Evolutionary conservation across 2,113 vertebrate genomes (phyloP).

Genomic region (Oenanthe melanoleuca): DNA sequence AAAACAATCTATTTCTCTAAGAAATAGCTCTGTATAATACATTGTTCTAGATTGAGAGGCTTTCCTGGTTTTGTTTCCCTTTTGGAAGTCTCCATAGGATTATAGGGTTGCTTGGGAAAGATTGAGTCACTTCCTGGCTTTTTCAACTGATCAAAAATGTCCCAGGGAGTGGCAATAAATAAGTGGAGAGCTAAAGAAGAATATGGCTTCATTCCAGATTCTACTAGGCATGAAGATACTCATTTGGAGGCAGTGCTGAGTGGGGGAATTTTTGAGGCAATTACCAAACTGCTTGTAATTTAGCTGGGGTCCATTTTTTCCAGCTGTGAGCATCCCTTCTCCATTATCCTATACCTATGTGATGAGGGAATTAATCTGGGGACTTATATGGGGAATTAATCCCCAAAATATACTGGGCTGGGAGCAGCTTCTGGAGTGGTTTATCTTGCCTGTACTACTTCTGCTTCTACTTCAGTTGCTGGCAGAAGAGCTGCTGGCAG

Average conservation of each 20-base stretch:
- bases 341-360: fast-evolving
- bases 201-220: background rate
- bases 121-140: conserved; percentile 77
- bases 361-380: background rate
- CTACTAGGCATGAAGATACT: background rate
- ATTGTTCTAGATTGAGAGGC: conserved; percentile 52
- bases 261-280: background rate
- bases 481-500: background rate
- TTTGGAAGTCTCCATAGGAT: conserved; percentile 35
- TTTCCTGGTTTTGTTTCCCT: conserved; percentile 77
- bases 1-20: background rate
- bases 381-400: background rate
- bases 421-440: background rate
- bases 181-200: background rate
- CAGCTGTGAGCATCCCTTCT: background rate
- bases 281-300: background rate
- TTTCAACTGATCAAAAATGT: conserved; percentile 53
- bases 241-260: background rate
- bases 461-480: background rate
- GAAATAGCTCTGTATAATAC: background rate
- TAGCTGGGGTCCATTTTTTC: background rate
- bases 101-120: conserved; percentile 62
- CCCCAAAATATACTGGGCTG: background rate
- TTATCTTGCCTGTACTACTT: background rate
- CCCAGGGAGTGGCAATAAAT: conserved; percentile 20